Conservation (phyloP, 2,797 vertebrate species). For the Emydoidea blandingii region DNA sequence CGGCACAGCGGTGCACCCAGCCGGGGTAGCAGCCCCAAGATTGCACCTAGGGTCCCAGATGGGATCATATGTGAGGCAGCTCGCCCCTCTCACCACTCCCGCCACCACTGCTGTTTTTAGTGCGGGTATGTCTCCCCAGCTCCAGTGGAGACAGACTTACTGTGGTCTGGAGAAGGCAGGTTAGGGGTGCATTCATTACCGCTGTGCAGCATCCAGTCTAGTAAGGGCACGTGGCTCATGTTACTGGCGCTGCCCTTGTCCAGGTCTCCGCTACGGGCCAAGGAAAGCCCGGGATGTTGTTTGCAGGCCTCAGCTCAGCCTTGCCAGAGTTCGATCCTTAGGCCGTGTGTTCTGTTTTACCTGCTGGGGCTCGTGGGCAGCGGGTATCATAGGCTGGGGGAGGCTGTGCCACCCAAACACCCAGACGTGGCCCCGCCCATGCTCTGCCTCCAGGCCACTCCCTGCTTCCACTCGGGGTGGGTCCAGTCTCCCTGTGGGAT, state of each 20-base stretch:
- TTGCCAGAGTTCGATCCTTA: not conserved
- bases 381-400: no score
- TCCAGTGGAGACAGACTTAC: not conserved
- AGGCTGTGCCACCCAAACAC: no score
- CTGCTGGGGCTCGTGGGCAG: not conserved
- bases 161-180: not conserved
- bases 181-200: not conserved
- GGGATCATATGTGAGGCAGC: no score
- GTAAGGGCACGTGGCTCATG: not conserved
- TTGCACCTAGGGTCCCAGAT: not conserved
- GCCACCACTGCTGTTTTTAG: not conserved
- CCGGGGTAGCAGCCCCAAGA: not conserved
- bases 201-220: not conserved
- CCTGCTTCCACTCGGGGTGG: no score
- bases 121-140: not conserved
- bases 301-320: not conserved
- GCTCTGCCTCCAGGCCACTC: no score
- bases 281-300: not conserved
- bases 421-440: no score
- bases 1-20: no score
- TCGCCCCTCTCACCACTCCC: accelerated
- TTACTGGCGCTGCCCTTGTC: not conserved
- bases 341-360: not conserved
- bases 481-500: no score
- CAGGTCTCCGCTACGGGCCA: not conserved